Evolutionary conservation across 2,113 vertebrate species (phyloP).

Genomic region (Anser brachyrhynchus): DNA sequence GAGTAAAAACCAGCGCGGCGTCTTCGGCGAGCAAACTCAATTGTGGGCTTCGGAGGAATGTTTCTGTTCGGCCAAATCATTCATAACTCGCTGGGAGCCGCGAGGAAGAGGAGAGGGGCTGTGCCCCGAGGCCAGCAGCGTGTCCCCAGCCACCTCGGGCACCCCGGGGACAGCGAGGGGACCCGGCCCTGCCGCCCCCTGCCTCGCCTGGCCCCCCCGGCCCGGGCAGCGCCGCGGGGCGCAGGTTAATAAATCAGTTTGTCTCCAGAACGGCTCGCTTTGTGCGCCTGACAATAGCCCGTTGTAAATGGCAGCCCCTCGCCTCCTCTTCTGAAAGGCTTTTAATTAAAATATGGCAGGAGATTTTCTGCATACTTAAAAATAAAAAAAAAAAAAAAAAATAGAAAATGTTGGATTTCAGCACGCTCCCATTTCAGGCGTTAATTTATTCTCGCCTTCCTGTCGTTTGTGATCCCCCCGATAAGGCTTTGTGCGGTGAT

Average conservation of each 20-base stretch:
- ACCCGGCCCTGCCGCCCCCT: fast-evolving
- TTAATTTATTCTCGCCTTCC: slow-evolving; percentile 24
- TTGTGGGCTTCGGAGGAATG: slow-evolving; percentile 54
- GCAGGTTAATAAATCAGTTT: slow-evolving; percentile 67
- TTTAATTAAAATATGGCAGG: slow-evolving; percentile 67
- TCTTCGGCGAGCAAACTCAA: slow-evolving; percentile 50
- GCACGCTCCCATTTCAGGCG: background rate
- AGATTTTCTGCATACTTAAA: slow-evolving; percentile 20
- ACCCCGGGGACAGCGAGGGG: background rate
- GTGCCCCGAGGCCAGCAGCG: background rate
- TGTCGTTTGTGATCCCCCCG: background rate
- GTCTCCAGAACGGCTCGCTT: slow-evolving; percentile 47
- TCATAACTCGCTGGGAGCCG: background rate
- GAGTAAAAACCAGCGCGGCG: background rate
- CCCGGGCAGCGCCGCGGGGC: background rate
- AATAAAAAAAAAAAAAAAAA: too few relatives aligned
- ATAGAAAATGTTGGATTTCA: background rate
- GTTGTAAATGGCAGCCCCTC: slow-evolving; percentile 59
- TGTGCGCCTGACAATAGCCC: slow-evolving; percentile 53
- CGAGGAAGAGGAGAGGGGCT: background rate
- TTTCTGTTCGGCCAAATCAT: slow-evolving; percentile 39
- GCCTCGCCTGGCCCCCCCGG: fast-evolving
- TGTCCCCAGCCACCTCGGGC: fast-evolving
- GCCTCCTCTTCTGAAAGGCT: slow-evolving; percentile 62
- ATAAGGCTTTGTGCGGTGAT: background rate